Percentiles rank a stretch among this genome's conserved stretches.
phyloP scores from a whole-genome alignment of 2,888 invertebrate species.

The Baccha elongata region DNA sequence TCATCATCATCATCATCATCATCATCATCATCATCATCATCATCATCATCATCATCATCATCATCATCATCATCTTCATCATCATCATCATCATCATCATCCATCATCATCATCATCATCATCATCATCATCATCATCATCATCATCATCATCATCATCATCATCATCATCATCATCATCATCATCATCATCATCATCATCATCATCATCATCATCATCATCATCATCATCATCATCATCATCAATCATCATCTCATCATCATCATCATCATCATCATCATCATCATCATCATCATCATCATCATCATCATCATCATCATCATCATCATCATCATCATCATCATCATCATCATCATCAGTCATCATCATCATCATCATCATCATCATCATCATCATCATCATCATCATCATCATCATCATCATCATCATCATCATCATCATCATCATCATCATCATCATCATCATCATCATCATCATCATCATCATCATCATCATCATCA shows the following conservation, averaged over 20 bases:
- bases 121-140: no score
- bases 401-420: conserved; percentile 10
- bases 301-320: no score
- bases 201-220: conserved; percentile 10
- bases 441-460: conserved; percentile 10
- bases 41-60: background rate
- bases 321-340: no score
- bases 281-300: no score
- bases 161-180: conserved; percentile 10
- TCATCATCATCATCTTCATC: background rate
- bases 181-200: conserved; percentile 10
- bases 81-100: conserved; percentile 1
- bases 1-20: background rate
- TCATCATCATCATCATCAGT: no score
- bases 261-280: no score
- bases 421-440: conserved; percentile 10
- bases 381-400: conserved; percentile 7
- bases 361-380: background rate
- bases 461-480: conserved; percentile 7
- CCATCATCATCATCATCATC: no score
- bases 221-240: conserved; percentile 10
- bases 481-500: background rate
- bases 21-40: background rate
- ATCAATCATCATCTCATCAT: background rate
- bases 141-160: conserved; percentile 3